These are phyloP conservation scores for Trachelus tabidus DNA, from an alignment of 2,888 invertebrate genomes.

Conservation along the genomic window DNA sequence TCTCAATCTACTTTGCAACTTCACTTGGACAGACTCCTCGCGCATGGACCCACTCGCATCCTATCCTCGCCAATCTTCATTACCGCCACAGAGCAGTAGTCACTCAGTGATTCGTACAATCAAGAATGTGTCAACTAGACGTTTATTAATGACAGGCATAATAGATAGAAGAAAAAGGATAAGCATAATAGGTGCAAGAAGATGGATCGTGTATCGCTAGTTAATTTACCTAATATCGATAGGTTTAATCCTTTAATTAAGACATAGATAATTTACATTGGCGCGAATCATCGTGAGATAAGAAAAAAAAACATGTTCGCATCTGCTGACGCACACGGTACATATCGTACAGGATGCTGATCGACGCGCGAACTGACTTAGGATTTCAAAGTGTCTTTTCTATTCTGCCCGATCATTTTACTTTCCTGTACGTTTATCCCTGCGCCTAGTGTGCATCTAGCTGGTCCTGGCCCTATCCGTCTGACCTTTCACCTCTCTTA, in stretches of 20 bases:
- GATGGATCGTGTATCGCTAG: not conserved
- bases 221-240: not conserved
- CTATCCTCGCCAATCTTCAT: not conserved
- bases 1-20: not conserved
- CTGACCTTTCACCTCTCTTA: not conserved
- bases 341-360: not conserved
- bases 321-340: not conserved
- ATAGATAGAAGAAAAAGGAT: not conserved
- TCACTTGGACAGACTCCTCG: not conserved
- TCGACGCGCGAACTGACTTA: not conserved
- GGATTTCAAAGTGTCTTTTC: not conserved
- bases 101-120: constrained; percentile 23
- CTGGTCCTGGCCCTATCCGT: not conserved
- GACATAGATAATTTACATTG: constrained; percentile 31
- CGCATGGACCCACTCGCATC: not conserved
- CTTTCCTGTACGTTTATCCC: not conserved
- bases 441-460: not conserved
- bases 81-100: constrained; percentile 10
- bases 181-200: not conserved
- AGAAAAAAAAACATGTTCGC: not conserved
- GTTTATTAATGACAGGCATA: constrained; percentile 7
- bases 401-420: not conserved
- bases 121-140: constrained; percentile 23
- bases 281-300: not conserved
- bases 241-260: constrained; percentile 1